These are phyloP conservation scores for Clivina fossor DNA, from an alignment of 2,888 invertebrate species.

Conservation along the genomic window DNA sequence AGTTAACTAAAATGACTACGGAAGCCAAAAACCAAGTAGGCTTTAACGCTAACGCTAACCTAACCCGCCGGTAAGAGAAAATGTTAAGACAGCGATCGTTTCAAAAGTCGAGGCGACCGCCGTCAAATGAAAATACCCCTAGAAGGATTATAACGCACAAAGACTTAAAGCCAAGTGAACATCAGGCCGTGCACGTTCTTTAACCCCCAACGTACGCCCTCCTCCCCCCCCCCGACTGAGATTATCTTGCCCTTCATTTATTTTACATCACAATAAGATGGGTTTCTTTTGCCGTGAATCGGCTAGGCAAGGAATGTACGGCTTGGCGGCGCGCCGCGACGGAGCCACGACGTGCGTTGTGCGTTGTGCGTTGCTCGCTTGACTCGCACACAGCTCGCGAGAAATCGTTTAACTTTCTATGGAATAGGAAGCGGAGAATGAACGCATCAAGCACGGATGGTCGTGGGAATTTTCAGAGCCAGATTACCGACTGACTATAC, in stretches of 20 bases:
- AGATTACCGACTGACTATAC: too few relatives aligned
- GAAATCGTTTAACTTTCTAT: conserved; percentile 29
- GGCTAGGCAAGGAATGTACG: conserved; percentile 20
- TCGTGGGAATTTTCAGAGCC: too few relatives aligned
- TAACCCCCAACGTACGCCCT: too few relatives aligned
- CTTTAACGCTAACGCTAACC: too few relatives aligned
- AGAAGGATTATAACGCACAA: conserved; percentile 31
- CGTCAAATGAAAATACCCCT: conserved; percentile 29
- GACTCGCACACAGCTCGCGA: too few relatives aligned
- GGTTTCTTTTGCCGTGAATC: conserved; percentile 13
- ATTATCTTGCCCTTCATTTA: conserved; percentile 33
- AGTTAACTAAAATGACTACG: background rate
- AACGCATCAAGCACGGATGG: too few relatives aligned
- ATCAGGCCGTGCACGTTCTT: conserved; percentile 28
- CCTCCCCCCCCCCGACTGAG: conserved; percentile 21
- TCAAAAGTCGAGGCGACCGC: conserved; percentile 28
- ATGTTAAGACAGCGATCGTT: background rate
- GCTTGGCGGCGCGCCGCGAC: too few relatives aligned
- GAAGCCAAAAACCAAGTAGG: background rate
- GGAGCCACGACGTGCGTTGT: too few relatives aligned
- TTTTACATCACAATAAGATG: conserved; percentile 34
- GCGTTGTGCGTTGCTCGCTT: too few relatives aligned
- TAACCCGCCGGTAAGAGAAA: too few relatives aligned
- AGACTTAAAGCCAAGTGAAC: conserved; percentile 32
- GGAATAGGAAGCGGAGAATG: conserved; percentile 14